phyloP scores from a whole-genome alignment of 1,140 invertebrate species.

The Procambarus clarkii region DNA sequence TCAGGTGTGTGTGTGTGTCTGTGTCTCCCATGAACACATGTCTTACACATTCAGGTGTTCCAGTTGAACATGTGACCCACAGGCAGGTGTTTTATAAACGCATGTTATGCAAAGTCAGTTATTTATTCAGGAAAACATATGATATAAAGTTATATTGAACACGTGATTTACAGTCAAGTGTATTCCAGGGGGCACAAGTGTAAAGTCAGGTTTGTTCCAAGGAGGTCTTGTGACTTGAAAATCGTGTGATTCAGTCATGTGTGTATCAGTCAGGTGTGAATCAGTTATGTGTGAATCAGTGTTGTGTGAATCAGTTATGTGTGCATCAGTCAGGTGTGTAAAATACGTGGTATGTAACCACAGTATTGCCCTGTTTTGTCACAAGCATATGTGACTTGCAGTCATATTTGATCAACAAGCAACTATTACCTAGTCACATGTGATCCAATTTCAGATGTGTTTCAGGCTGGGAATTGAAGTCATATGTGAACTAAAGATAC shows the following conservation, averaged over 20 bases:
- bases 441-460: too few relatives aligned
- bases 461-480: too few relatives aligned
- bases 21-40: not conserved
- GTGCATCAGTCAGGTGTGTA: too few relatives aligned
- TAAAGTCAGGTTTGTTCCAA: not conserved
- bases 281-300: too few relatives aligned
- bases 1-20: not conserved
- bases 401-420: too few relatives aligned
- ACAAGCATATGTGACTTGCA: too few relatives aligned
- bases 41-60: not conserved
- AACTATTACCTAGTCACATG: too few relatives aligned
- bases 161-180: not conserved
- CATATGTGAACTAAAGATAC: not conserved
- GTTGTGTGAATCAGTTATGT: too few relatives aligned
- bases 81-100: not conserved
- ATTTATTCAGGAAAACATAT: not conserved
- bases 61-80: not conserved
- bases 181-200: not conserved
- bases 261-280: too few relatives aligned
- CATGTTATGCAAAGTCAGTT: not conserved
- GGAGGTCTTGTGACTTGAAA: not conserved
- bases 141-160: not conserved
- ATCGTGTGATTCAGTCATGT: too few relatives aligned
- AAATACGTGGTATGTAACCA: too few relatives aligned
- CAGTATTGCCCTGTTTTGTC: too few relatives aligned